Percentiles rank a stretch among this genome's conserved stretches.
Evolutionary conservation across 35 echinoderm and acorn worm species (phyloP).

Genomic region (Diadema setosum): DNA sequence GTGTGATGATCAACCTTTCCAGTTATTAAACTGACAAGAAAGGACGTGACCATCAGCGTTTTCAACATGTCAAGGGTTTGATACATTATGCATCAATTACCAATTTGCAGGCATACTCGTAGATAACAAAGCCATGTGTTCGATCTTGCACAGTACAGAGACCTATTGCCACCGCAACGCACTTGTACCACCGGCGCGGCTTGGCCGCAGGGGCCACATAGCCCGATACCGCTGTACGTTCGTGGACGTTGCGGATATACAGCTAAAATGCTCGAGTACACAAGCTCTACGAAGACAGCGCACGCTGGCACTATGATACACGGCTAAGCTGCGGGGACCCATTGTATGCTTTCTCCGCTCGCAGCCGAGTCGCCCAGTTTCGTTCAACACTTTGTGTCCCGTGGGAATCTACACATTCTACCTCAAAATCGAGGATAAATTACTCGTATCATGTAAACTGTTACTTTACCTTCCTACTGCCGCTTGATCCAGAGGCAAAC

Average conservation of each 20-base stretch:
- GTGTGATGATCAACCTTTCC: too few species aligned
- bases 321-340: not conserved
- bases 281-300: not conserved
- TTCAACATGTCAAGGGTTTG: too few species aligned
- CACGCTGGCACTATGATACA: not conserved
- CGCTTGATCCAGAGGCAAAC: not conserved
- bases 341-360: not conserved
- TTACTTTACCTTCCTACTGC: constrained; percentile 1
- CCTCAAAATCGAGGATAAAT: not conserved
- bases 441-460: too few species aligned
- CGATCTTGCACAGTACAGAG: not conserved
- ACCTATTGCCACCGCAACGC: not conserved
- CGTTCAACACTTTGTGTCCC: not conserved
- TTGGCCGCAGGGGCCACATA: not conserved
- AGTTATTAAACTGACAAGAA: too few species aligned
- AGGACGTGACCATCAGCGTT: too few species aligned
- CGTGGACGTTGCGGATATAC: not conserved
- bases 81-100: too few species aligned
- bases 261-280: not conserved
- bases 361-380: not conserved
- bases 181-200: not conserved
- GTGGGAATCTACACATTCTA: not conserved
- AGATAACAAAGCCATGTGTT: not conserved
- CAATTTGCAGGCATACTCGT: too few species aligned
- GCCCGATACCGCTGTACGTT: not conserved